Evolutionary conservation across 2,888 invertebrate species (phyloP), one percentile per base, ranked within the genome.

Genomic region (Hemithea aestivaria): DNA sequence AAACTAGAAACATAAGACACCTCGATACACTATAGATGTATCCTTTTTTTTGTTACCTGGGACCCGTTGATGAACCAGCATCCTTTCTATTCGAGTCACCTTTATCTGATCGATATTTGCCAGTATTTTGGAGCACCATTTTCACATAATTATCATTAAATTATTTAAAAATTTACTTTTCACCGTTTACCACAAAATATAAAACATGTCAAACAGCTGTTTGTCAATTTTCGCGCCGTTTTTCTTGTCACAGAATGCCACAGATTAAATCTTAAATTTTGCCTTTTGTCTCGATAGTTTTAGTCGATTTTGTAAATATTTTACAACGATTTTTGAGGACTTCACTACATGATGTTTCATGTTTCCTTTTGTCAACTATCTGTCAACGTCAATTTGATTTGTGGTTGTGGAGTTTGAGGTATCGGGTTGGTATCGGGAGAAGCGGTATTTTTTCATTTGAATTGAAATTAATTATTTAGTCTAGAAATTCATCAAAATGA

Each of bases 61-160:
- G 49, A n/a, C 73, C 74, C 6, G 70, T 57, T 3, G 75, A 75
- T 30, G 71, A 40, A 6, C 75, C 74, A 36, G 68, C 58, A 47
- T 82, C 80, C 54, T 65, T 78, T 57, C 66, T 79, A 27, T 54
- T 66, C 20, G 51, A 51, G 38, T 74, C 75, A 40, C 68, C 73
- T 56, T 74, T 81, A 30, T 89, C 88, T 10, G 76, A 27, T 58
- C 80, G 85, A 60, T 79, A 90, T 60, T 79, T 87, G 20, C 90
- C 90, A 43, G 88, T 88, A 52, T 90, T 90, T 67, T 88, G 89
- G 2, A 84, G 65, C 37, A 89, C 89, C 90, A 90, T 90, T 51
- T 45, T 64, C 10, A 38, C 27, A 36, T 10, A 10, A 29, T 24
- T 2, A n/a, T 6, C 1, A 1, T 6, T 20, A 27, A 16, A 26